A percentile compares a stretch with the other conserved stretches of the same genome.
Evolutionary conservation across 2,113 vertebrate species (phyloP).

Genomic region (Pterocles burchelli): DNA sequence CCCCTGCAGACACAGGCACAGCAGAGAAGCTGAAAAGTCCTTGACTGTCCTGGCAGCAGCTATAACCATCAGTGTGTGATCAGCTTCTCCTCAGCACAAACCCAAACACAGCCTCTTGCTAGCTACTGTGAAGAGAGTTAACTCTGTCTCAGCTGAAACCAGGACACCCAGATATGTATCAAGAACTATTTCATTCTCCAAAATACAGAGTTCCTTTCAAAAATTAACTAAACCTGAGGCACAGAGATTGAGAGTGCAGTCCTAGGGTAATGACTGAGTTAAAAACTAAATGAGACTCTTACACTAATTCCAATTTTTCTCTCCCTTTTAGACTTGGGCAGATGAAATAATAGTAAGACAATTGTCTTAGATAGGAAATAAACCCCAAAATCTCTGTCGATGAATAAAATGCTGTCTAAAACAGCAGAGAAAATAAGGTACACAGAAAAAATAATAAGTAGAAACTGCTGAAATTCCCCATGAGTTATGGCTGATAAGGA

Average conservation of each 20-base stretch:
- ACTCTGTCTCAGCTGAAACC: too few relatives aligned
- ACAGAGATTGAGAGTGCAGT: neutral
- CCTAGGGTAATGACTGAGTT: neutral
- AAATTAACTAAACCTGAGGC: neutral
- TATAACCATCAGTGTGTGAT: too few relatives aligned
- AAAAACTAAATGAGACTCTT: neutral
- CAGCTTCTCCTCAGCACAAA: too few relatives aligned
- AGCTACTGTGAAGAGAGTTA: too few relatives aligned
- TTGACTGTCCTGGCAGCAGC: too few relatives aligned
- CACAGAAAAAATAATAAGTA: neutral
- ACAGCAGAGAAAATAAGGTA: neutral
- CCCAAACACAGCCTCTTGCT: too few relatives aligned
- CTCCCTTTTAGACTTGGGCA: neutral
- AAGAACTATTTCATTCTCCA: neutral
- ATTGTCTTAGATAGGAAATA: neutral
- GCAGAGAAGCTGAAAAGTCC: too few relatives aligned
- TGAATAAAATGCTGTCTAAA: neutral
- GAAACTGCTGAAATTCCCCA: neutral
- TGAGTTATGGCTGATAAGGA: neutral
- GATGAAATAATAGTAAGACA: neutral
- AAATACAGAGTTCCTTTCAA: neutral
- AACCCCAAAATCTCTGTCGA: neutral
- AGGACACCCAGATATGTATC: neutral
- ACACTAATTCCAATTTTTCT: neutral
- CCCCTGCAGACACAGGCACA: too few relatives aligned